Percentiles rank a stretch among this genome's conserved stretches.
Evolutionary conservation across 2,888 invertebrate genomes (phyloP).

Genomic region (Onthophagus sagittarius): DNA sequence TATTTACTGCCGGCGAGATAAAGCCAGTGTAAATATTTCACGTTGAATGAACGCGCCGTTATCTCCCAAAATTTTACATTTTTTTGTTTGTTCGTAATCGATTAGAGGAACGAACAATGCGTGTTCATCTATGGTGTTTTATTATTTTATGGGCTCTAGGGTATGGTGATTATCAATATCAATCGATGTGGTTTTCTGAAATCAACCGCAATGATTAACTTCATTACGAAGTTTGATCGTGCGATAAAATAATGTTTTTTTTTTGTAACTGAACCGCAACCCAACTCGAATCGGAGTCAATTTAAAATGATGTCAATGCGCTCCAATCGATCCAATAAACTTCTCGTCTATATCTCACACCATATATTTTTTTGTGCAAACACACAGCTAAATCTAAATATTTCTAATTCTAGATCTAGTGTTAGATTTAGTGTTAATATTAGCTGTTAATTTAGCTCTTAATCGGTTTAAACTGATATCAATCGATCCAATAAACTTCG

Average conservation of each 20-base stretch:
- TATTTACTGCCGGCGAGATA: constrained; percentile 9
- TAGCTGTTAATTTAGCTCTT: no score
- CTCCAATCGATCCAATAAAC: not conserved
- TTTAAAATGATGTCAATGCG: not conserved
- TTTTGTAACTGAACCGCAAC: not conserved
- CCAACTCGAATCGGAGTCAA: not conserved
- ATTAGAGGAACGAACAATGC: not conserved
- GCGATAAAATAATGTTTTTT: no score
- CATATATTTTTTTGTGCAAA: not conserved
- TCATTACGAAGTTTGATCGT: no score
- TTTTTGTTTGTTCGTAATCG: not conserved
- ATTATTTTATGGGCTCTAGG: no score
- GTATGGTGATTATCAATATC: no score
- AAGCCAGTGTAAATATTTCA: constrained; percentile 4
- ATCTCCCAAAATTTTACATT: not conserved
- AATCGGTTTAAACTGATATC: not conserved
- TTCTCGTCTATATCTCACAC: not conserved
- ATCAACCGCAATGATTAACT: no score
- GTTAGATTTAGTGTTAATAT: no score
- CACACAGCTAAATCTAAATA: no score
- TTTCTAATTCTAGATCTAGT: no score
- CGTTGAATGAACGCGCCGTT: constrained; percentile 5
- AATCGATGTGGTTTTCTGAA: no score
- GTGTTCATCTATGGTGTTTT: not conserved
- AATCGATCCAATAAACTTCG: not conserved